Base-by-base conservation (phyloP, 2,797 vertebrate genomes). In the Oryzias sinensis region DNA sequence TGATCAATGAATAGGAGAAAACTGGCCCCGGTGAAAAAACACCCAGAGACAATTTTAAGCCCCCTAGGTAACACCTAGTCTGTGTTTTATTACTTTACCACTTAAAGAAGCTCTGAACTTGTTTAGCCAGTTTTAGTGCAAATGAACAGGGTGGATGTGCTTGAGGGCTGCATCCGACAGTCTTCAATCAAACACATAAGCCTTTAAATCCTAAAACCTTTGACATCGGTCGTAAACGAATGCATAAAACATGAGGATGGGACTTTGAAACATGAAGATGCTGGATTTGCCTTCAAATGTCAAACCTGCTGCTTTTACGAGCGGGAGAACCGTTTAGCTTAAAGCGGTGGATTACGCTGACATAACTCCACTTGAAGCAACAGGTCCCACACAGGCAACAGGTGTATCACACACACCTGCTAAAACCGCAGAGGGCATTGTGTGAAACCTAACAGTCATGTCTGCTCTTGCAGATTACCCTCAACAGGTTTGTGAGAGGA, bases 391-490 rank as follows among this genome's bases (percentile, higher is more conserved):
- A 70, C 58, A 68, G 4, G 40, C 52, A 89, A 51, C 87, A 91
- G 84, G 79, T 88, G 80, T 50, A 82, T 72, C 29, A 57, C 33
- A 75, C 79, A 75, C 79, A 82, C 80, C 82, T 85, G 86, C 62
- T 77, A 79, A 74, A 82, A 75, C 76, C 77, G 65, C 72, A 78
- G 49, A 5, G 20, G 33, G 48, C 43, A 48, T 63, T 77, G 65
- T 70, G 53, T 80, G 47, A 79, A 74, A 71, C 72, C 82, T 77
- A 80, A 76, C 70, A 81, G 68, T 85, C 79, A 57, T 84, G 85
- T 86, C 72, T 27, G 81, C 59, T 76, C 86, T 84, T 88, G 86
- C 76, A 78, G 72, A 68, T 52, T 59, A 62, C 44, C 42, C 49
- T 63, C 40, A 27, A 20, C 48, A 80, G 57, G 65, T 67, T 72